These are phyloP conservation scores for Mesodorylaimus sp. DNA, from an alignment of 2,888 invertebrate species.

Conservation along the genomic window DNA sequence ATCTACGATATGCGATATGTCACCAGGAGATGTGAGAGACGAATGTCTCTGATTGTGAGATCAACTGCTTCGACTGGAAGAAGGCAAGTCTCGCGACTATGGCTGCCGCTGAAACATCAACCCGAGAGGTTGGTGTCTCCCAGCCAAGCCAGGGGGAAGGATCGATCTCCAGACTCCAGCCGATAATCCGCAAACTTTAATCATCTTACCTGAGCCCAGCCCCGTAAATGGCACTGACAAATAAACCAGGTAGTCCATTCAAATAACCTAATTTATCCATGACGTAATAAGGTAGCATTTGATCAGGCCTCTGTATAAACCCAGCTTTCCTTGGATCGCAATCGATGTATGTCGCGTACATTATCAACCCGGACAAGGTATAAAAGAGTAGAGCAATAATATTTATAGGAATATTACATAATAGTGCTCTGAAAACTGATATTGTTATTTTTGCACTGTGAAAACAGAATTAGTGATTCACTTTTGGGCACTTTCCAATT, in stretches of 20 bases:
- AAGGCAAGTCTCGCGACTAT: too few relatives aligned
- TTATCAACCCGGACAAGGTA: constrained; percentile 18
- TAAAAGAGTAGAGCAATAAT: constrained; percentile 17
- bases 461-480: constrained; percentile 5
- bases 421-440: constrained; percentile 12
- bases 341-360: constrained; percentile 18
- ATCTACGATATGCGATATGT: too few relatives aligned
- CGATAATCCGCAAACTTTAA: too few relatives aligned
- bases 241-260: constrained; percentile 19
- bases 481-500: constrained; percentile 15
- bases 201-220: constrained; percentile 17
- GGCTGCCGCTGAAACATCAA: too few relatives aligned
- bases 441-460: background rate
- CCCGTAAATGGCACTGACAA: constrained; percentile 20
- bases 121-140: too few relatives aligned
- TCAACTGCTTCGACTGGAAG: too few relatives aligned
- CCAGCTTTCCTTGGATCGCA: constrained; percentile 18
- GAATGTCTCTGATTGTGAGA: too few relatives aligned
- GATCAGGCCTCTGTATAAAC: constrained; percentile 7
- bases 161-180: too few relatives aligned
- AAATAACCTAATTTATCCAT: constrained; percentile 16
- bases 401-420: constrained; percentile 23
- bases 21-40: too few relatives aligned
- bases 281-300: constrained; percentile 19
- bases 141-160: too few relatives aligned